Conservation (phyloP, 2,797 vertebrate genomes). For the Dromococcyx pavoninus region DNA sequence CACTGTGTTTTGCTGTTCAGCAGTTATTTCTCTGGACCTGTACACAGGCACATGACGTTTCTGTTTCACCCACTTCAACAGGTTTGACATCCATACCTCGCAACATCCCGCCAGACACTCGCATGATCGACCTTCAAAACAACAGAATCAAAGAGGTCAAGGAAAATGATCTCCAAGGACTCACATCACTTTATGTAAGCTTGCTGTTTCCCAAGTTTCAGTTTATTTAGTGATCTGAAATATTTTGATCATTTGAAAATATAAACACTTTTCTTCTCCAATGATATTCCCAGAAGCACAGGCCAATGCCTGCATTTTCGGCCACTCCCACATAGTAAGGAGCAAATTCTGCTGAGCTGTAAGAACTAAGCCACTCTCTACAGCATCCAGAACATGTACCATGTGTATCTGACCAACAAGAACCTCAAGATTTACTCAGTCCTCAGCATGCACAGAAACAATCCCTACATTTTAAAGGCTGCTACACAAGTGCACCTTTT, state of each 20-base stretch:
- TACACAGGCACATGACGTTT: background rate
- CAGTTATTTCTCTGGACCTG: background rate
- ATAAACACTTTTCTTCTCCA: background rate
- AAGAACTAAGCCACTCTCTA: background rate
- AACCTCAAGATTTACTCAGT: background rate
- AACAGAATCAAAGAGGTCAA: slow-evolving; percentile 96
- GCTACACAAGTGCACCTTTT: background rate
- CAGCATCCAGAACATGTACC: background rate
- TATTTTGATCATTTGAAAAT: background rate
- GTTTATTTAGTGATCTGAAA: background rate
- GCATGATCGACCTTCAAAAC: slow-evolving; percentile 96
- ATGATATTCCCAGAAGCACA: background rate
- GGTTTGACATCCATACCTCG: slow-evolving; percentile 88
- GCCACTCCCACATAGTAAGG: background rate
- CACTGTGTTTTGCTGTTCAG: background rate
- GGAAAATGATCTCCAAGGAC: slow-evolving; percentile 92
- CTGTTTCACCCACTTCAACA: slow-evolving; percentile 64
- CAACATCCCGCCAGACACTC: slow-evolving; percentile 89
- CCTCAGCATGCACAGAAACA: background rate
- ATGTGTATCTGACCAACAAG: background rate
- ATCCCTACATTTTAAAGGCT: background rate
- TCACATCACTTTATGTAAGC: slow-evolving; percentile 90
- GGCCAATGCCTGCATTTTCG: background rate
- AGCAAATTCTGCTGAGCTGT: background rate
- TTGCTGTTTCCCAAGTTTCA: background rate